A percentile compares a stretch with the other conserved stretches of the same genome.
These are phyloP conservation scores for Oscheius myriophilus DNA, from an alignment of 2,888 invertebrate genomes.

Conservation along the genomic window DNA sequence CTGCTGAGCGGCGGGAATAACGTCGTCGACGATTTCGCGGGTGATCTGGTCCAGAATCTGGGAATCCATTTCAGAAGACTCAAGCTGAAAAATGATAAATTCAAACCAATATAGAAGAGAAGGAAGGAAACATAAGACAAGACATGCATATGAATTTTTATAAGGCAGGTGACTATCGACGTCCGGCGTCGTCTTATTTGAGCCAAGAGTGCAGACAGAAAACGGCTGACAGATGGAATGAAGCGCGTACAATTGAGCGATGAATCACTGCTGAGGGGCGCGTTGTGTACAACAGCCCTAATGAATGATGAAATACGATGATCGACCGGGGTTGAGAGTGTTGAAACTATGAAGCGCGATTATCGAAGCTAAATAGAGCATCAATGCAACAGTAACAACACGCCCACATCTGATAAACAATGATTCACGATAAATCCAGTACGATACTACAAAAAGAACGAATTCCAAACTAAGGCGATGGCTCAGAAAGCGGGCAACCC, in stretches of 20 bases:
- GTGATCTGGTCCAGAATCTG: slow-evolving; percentile 37
- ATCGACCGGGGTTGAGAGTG: slow-evolving; percentile 1
- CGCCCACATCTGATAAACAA: too few relatives aligned
- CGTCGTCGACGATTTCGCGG: slow-evolving; percentile 42
- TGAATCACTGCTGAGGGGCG: slow-evolving; percentile 17
- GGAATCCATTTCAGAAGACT: slow-evolving; percentile 37
- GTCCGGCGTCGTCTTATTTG: too few relatives aligned
- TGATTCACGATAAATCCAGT: too few relatives aligned
- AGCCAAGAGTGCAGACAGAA: too few relatives aligned
- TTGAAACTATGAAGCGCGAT: too few relatives aligned
- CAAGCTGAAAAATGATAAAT: slow-evolving; percentile 35
- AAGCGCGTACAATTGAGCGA: slow-evolving; percentile 11
- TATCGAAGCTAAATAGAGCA: too few relatives aligned
- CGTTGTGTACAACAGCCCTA: slow-evolving; percentile 19
- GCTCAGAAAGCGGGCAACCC: too few relatives aligned
- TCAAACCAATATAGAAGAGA: neutral
- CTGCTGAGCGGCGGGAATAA: slow-evolving; percentile 39
- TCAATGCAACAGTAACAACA: too few relatives aligned
- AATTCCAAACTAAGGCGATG: too few relatives aligned
- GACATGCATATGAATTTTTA: neutral
- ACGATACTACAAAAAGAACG: too few relatives aligned
- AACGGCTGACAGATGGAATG: slow-evolving; percentile 3
- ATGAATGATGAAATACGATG: slow-evolving; percentile 25
- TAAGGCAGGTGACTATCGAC: neutral
- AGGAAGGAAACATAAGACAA: neutral